Base-by-base conservation (phyloP, 2,797 vertebrate species). In the Xiphorhynchus erythropygius region DNA sequence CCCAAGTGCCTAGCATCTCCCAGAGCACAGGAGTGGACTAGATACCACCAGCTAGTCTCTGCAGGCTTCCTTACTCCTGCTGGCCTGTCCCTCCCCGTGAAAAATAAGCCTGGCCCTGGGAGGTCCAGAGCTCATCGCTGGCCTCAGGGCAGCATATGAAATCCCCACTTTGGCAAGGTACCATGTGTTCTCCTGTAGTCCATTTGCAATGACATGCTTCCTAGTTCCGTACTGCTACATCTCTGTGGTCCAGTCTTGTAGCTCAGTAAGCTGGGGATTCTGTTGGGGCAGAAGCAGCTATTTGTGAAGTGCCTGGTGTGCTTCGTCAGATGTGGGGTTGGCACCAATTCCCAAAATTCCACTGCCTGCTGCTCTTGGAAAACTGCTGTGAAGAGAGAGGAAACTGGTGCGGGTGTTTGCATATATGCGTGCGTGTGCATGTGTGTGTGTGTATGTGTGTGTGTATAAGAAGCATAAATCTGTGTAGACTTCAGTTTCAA, bases 291-390 rank as follows among this genome's bases (percentile, higher is more conserved):
- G 41, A 55, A 84, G n/a, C 22, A 59, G 62, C 47, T 94, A 6
- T 86, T 76, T 90, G 28, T 83, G 53, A 94, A 79, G 79, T 42
- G 30, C 41, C 56, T 74, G 46, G 33, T 64, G 67, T 1, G 1
- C 57, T 42, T 35, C 63, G 18, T 55, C 1, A 2, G 42, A 52
- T 71, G 9, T 47, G 35, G 56, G 39, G 14, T 62, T 74, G 46
- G n/a, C 37, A 71, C 25, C 33, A 32, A 5, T 47, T 47, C 55
- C 55, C 28, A n/a, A 37, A 44, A 6, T 89, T 60, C 46, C 42
- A 35, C 21, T 57, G 64, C 57, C 90, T 80, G 35, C 69, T 96
- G 71, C 83, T 92, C 73, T 79, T 82, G 56, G 75, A 93, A 91
- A 63, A 82, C 9, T 81, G 84, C 79, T 90, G 83, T 68, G 92